A percentile compares a stretch with the other conserved stretches of the same genome.
phyloP scores from a whole-genome alignment of 2,113 vertebrate species.

The Halcyon senegalensis region DNA sequence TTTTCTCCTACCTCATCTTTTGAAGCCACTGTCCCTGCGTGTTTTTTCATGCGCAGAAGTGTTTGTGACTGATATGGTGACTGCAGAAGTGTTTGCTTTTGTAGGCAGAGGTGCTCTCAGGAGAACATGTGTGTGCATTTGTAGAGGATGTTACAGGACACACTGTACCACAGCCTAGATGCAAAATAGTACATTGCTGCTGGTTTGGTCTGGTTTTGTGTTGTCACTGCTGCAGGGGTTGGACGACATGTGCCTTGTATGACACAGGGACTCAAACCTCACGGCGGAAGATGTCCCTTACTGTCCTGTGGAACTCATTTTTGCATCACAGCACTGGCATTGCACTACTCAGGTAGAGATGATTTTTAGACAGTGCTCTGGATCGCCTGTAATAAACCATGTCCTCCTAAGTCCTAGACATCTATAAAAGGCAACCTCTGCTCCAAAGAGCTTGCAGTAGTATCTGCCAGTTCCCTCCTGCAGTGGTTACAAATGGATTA shows the following conservation, averaged over 20 bases:
- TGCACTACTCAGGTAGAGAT: not conserved
- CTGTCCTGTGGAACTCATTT: not conserved
- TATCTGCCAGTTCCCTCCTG: not conserved
- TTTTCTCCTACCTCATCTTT: not conserved
- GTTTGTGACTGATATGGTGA: not conserved
- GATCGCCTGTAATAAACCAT: not conserved
- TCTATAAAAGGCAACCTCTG: not conserved
- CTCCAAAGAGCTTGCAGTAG: not conserved
- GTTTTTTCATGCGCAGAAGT: not conserved
- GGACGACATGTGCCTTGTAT: rapidly evolving
- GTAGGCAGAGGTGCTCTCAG: not conserved
- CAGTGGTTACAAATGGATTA: not conserved
- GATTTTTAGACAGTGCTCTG: not conserved
- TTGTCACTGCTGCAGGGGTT: rapidly evolving
- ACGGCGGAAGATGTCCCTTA: rapidly evolving
- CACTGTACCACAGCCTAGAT: rapidly evolving
- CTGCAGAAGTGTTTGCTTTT: not conserved
- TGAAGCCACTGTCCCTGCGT: not conserved
- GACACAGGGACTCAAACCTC: no score
- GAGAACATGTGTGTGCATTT: not conserved
- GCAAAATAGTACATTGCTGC: rapidly evolving
- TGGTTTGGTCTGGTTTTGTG: not conserved
- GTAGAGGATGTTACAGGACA: not conserved
- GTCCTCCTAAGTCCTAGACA: not conserved
- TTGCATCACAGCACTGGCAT: not conserved